These are phyloP conservation scores for Cossypha niveicapilla DNA, from an alignment of 2,797 vertebrate species.

Conservation along the genomic window DNA sequence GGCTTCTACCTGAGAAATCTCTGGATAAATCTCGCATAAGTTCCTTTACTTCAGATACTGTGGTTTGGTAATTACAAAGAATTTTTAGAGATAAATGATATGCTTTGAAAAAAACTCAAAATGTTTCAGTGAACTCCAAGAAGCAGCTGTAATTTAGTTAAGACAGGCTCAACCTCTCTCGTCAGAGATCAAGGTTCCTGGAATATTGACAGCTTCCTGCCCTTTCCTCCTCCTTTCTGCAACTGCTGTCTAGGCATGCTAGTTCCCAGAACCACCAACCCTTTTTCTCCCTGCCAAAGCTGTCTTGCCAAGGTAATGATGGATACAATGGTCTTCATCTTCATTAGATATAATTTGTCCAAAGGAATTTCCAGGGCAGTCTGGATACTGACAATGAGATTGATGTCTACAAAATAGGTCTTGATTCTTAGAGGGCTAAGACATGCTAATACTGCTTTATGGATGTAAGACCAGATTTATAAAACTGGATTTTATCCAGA, in stretches of 20 bases:
- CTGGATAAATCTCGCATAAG: rapidly evolving
- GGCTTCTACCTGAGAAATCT: not conserved
- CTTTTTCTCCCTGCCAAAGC: not conserved
- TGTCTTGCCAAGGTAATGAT: not conserved
- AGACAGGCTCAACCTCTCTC: not conserved
- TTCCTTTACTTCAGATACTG: not conserved
- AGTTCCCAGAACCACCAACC: not conserved
- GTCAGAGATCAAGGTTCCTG: not conserved
- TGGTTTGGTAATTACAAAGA: not conserved
- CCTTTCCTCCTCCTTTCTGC: not conserved
- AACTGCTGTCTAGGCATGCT: not conserved
- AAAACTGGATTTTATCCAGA: not conserved
- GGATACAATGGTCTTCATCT: not conserved
- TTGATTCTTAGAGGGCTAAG: not conserved
- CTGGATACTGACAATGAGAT: not conserved
- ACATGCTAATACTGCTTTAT: not conserved
- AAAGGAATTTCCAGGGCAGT: not conserved
- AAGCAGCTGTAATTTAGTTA: not conserved
- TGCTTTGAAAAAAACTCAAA: not conserved
- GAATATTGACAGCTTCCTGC: not conserved
- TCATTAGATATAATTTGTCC: not conserved
- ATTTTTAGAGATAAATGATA: not conserved
- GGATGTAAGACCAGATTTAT: not conserved
- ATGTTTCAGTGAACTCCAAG: not conserved
- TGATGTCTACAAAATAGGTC: not conserved